Percentiles rank a stretch among this genome's conserved stretches.
phyloP scores from a whole-genome alignment of 2,797 vertebrate species.

The Pogonophryne albipinna region DNA sequence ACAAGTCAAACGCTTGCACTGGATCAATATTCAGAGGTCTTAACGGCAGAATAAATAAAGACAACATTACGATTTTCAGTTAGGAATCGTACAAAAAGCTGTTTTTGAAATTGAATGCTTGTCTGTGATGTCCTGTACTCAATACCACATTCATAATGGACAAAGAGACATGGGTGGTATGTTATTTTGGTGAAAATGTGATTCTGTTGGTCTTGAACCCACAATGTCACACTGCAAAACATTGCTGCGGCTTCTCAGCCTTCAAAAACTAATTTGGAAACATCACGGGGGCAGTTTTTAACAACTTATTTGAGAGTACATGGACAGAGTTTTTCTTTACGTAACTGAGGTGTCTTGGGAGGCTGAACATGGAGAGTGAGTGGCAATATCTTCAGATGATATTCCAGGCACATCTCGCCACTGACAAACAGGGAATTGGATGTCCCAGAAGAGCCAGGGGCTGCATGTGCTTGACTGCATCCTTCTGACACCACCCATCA shows the following conservation, averaged over 20 bases:
- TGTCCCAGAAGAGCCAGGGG: slow-evolving; percentile 61
- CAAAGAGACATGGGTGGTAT: not conserved
- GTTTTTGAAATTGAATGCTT: not conserved
- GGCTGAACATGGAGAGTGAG: slow-evolving; percentile 16
- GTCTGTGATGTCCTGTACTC: not conserved
- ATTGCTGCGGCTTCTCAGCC: not conserved
- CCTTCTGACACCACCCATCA: slow-evolving; percentile 69
- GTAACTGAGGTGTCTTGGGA: not conserved
- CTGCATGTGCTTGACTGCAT: slow-evolving; percentile 64
- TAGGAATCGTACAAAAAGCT: not conserved
- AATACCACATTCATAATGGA: not conserved
- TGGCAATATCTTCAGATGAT: slow-evolving; percentile 40
- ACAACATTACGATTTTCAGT: not conserved
- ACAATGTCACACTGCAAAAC: not conserved
- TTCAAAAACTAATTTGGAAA: not conserved
- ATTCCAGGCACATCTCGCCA: slow-evolving; percentile 56
- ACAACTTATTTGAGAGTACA: slow-evolving; percentile 3
- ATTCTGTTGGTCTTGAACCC: not conserved
- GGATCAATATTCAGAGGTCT: not conserved
- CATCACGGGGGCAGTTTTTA: not conserved
- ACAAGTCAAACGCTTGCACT: not conserved
- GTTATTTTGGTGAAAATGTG: not conserved
- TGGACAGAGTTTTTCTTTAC: not conserved
- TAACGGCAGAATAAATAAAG: slow-evolving; percentile 4
- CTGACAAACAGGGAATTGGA: slow-evolving; percentile 58